A percentile compares a stretch with the other conserved stretches of the same genome.
phyloP scores from a whole-genome alignment of 2,888 invertebrate species.

The Yponomeuta plumbellus region DNA sequence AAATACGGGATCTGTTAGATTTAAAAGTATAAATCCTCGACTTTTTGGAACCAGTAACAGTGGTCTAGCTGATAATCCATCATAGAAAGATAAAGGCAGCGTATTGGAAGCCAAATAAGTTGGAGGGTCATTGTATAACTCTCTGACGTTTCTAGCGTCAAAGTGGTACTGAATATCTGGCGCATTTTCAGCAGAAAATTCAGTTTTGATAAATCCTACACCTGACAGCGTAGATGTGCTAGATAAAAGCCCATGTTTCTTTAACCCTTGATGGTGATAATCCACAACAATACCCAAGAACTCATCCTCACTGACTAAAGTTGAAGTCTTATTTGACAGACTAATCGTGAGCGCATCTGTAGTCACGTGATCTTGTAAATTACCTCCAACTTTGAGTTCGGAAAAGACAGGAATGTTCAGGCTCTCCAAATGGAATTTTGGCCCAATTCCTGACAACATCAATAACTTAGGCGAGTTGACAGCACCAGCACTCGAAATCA shows the following conservation, averaged over 20 bases:
- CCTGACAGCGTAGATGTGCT: conserved; percentile 73
- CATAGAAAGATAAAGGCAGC: conserved; percentile 78
- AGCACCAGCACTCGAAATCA: conserved; percentile 77
- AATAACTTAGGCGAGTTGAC: conserved; percentile 80
- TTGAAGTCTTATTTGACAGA: conserved; percentile 74
- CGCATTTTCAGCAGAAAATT: conserved; percentile 53
- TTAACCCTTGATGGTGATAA: conserved; percentile 51
- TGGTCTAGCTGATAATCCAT: conserved; percentile 78
- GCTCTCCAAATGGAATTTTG: conserved; percentile 66
- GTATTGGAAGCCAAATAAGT: conserved; percentile 62
- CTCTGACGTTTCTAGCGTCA: conserved; percentile 74
- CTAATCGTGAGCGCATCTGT: conserved; percentile 68
- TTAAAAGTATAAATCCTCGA: conserved; percentile 78
- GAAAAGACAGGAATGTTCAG: conserved; percentile 74
- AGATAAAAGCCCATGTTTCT: conserved; percentile 71
- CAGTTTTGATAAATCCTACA: conserved; percentile 78
- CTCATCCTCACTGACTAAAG: conserved; percentile 52
- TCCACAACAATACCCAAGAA: conserved; percentile 57
- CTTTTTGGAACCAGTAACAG: conserved; percentile 80
- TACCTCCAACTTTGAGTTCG: conserved; percentile 82
- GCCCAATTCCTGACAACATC: conserved; percentile 82
- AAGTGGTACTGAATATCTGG: conserved; percentile 83
- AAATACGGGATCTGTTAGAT: conserved; percentile 81
- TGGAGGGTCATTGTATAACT: conserved; percentile 77
- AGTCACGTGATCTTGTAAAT: conserved; percentile 86